Base-by-base conservation (phyloP, 2,888 invertebrate species). In the Fissipunctia ypsillon region DNA sequence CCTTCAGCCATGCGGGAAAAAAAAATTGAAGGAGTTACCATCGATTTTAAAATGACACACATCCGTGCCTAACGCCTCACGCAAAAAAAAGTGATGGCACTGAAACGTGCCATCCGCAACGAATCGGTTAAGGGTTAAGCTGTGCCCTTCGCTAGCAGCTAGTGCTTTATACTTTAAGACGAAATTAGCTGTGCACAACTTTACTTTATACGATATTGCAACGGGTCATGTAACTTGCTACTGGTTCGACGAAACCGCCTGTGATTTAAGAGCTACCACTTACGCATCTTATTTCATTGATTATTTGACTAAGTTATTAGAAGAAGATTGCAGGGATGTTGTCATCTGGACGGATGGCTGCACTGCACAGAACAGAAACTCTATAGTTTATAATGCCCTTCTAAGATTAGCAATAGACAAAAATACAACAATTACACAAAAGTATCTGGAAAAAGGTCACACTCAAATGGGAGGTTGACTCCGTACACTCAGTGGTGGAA, bases 91-190 rank as follows among this genome's bases (percentile, higher is more conserved):
- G n/a, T n/a, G n/a, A n/a, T n/a, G n/a, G n/a, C n/a, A n/a, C n/a
- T n/a, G n/a, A n/a, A n/a, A n/a, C n/a, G n/a, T n/a, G n/a, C n/a
- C n/a, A n/a, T n/a, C n/a, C n/a, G n/a, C n/a, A n/a, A n/a, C n/a
- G n/a, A n/a, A n/a, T n/a, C n/a, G n/a, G n/a, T n/a, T n/a, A n/a
- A n/a, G n/a, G n/a, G 88, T 90, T 9, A 89, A 88, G 88, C 50
- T 50, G n/a, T n/a, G 50, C 12, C 50, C n/a, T n/a, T 50, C 22
- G 22, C 12, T 50, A n/a, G n/a, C 50, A n/a, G 10, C 88, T 52
- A 90, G 88, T 83, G 85, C 88, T 38, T 66, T 87, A 25, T 90
- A 89, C 76, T 90, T 88, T 78, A 89, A 89, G 71, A 89, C 87
- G 7, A 90, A 88, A 71, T 73, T 88, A 9, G 80, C 85, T 22